phyloP scores from a whole-genome alignment of 2,888 invertebrate species.

The Ephialtes manifestator region DNA sequence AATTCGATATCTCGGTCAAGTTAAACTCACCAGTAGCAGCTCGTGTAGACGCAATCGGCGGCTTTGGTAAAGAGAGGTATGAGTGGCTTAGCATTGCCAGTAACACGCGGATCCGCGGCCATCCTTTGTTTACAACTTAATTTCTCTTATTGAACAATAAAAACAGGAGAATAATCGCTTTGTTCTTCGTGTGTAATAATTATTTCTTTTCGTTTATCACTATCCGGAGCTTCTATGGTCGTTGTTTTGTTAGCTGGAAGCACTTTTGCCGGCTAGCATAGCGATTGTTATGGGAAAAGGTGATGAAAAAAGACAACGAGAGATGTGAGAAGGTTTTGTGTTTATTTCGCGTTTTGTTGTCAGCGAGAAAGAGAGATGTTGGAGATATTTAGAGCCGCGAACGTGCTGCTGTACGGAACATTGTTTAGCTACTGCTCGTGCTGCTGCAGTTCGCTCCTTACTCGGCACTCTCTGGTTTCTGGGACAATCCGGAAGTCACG shows the following conservation, averaged over 20 bases:
- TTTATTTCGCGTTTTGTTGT: not conserved
- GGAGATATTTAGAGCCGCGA: slow-evolving; percentile 33
- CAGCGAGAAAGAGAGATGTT: not conserved
- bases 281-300: not conserved
- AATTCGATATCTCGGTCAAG: not conserved
- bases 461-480: slow-evolving; percentile 53
- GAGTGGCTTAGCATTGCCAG: slow-evolving; percentile 82
- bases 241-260: slow-evolving; percentile 16
- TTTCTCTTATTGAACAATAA: not conserved
- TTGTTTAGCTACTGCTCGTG: slow-evolving; percentile 73
- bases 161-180: not conserved
- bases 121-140: slow-evolving; percentile 79
- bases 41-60: slow-evolving; percentile 93
- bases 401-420: slow-evolving; percentile 65
- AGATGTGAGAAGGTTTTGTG: not conserved
- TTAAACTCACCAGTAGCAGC: slow-evolving; percentile 93
- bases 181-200: not conserved
- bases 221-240: not conserved
- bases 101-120: slow-evolving; percentile 82
- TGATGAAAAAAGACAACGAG: not conserved
- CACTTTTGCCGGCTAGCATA: slow-evolving; percentile 21
- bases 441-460: slow-evolving; percentile 55
- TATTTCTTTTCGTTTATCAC: not conserved
- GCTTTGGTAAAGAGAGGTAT: slow-evolving; percentile 91
- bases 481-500: slow-evolving; percentile 55